Conservation (phyloP, 2,113 vertebrate genomes). For the Sylvietta virens region DNA sequence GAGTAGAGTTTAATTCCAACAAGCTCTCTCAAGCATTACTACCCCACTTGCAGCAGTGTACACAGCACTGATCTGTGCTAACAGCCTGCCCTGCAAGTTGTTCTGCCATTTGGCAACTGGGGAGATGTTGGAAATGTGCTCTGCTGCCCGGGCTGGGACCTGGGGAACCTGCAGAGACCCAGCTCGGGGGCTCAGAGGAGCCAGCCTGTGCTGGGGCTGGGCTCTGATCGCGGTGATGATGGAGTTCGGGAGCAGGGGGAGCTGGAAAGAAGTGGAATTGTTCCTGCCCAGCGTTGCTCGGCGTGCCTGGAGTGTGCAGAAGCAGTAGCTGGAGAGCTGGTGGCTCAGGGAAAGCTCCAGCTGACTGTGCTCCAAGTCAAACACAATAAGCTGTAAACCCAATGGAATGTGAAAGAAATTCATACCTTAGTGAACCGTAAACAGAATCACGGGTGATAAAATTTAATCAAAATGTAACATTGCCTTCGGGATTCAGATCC, state of each 20-base stretch:
- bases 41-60: not conserved
- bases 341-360: conserved; percentile 4
- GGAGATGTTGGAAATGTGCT: accelerated
- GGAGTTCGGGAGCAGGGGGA: not conserved
- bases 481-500: conserved; percentile 40
- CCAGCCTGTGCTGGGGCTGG: not conserved
- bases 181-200: not conserved
- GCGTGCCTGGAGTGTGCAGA: not conserved
- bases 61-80: not conserved
- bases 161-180: not conserved
- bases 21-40: not conserved
- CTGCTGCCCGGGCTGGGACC: not conserved
- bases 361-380: conserved; percentile 49
- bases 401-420: conserved; percentile 56
- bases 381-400: conserved; percentile 38
- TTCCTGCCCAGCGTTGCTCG: not conserved
- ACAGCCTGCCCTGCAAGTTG: not conserved
- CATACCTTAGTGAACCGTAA: conserved; percentile 49
- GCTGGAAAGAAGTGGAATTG: not conserved
- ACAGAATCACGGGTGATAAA: conserved; percentile 42
- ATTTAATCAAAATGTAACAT: conserved; percentile 56
- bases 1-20: not conserved
- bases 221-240: accelerated
- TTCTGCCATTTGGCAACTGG: not conserved
- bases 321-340: conserved; percentile 21